Evolutionary conservation across 2,797 vertebrate genomes (phyloP).

Genomic region (Todus mexicanus): DNA sequence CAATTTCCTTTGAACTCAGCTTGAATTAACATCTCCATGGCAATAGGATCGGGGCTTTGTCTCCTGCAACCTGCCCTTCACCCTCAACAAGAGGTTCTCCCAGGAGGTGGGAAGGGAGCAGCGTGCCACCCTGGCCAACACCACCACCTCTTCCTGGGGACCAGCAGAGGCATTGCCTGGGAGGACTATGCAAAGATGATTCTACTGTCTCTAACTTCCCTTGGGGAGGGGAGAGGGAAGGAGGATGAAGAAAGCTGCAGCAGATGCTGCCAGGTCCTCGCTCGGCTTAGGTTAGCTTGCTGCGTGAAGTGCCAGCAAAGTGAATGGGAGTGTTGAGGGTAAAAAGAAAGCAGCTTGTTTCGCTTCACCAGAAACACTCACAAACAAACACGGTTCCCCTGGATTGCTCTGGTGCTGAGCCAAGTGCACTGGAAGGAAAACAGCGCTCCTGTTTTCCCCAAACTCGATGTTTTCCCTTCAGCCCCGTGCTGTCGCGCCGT

Average conservation of each 20-base stretch:
- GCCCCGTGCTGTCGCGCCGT: not conserved
- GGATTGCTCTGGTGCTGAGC: not conserved
- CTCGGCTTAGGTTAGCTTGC: not conserved
- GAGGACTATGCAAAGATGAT: not conserved
- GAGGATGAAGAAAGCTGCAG: not conserved
- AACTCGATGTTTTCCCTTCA: not conserved
- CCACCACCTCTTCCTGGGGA: not conserved
- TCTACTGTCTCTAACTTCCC: not conserved
- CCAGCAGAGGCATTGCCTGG: not conserved
- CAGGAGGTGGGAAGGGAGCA: not conserved
- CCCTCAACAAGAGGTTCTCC: slow-evolving; percentile 7
- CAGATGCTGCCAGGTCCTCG: not conserved
- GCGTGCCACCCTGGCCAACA: not conserved
- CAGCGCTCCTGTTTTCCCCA: not conserved
- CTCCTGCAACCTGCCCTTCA: slow-evolving; percentile 69
- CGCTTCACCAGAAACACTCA: not conserved
- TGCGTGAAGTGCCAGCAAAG: not conserved
- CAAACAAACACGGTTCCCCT: not conserved
- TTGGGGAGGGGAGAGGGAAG: not conserved
- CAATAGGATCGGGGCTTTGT: slow-evolving; percentile 70
- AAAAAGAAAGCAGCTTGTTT: not conserved
- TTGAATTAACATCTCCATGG: slow-evolving; percentile 79
- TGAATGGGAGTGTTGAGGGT: not conserved
- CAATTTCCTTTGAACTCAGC: slow-evolving; percentile 77
- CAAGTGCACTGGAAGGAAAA: not conserved